Base-by-base conservation (phyloP, 2,113 vertebrate species). In the Lycaon pictus region DNA sequence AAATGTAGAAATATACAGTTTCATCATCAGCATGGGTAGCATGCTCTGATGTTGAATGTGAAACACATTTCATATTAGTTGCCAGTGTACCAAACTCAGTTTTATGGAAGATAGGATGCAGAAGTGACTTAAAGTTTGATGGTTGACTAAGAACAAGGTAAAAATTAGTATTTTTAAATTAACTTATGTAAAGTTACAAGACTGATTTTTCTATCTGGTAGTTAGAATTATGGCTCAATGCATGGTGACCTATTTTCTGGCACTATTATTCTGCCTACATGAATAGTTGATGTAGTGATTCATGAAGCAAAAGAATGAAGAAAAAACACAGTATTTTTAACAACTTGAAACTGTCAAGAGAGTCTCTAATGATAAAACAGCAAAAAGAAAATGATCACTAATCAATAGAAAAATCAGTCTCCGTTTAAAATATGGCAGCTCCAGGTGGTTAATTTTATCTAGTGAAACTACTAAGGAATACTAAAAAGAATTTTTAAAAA, bases 301-400 rank as follows among this genome's bases (percentile, higher is more conserved):
- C 69, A 56, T 58, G 35, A 90, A 96, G 53, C 76, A 69, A 65
- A 90, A 87, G 25, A 80, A 65, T 74, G 74, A 87, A 48, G 3
- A 22, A 76, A 77, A 82, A n/a, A 11, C 0, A 0, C 2, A 16
- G 12, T 77, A 51, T 72, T 97, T 88, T 90, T 95, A 88, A 83
- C 79, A 87, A 48, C 51, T 91, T 85, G 51, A 93, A 96, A 90
- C 58, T 84, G 63, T 90, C 92, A 87, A 67, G 74, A 83, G 43
- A 91, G 58, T 83, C 58, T 95, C 60, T 96, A 74, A 72, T 77
- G 35, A 86, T 92, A 67, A 17, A 69, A 74, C 6, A 76, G 43
- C 55, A 95, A 76, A 94, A 91, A 69, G 72, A 25, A 86, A 96
- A 87, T 87, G 60, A 97, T 63, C 93, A 29, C 56, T 87, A 83